A percentile compares a stretch with the other conserved stretches of the same genome.
phyloP scores from a whole-genome alignment of 2,797 vertebrate genomes.

The Leptoclinus maculatus region DNA sequence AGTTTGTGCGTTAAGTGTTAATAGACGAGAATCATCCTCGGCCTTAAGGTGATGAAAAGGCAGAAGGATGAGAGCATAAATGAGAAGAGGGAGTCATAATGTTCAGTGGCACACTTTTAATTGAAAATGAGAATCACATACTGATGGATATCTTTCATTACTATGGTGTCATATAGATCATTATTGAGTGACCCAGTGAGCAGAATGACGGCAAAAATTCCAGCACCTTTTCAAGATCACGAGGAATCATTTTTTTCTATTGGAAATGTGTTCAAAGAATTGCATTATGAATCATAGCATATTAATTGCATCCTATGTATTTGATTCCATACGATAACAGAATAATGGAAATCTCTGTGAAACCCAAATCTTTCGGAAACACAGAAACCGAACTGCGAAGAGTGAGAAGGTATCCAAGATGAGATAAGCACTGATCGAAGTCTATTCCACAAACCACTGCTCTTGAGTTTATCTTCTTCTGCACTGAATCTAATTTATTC shows the following conservation, averaged over 20 bases:
- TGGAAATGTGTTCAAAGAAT: not conserved
- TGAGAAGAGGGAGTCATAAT: constrained; percentile 47
- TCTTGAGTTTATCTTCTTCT: constrained; percentile 33
- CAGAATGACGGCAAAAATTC: not conserved
- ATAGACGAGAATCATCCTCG: constrained; percentile 50
- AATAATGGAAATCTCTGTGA: constrained; percentile 38
- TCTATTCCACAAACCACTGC: constrained; percentile 54
- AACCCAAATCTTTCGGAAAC: constrained; percentile 44
- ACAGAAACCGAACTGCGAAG: constrained; percentile 20
- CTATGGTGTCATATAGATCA: constrained; percentile 23
- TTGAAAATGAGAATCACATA: constrained; percentile 53
- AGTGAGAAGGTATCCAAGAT: constrained; percentile 29
- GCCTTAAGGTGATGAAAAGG: constrained; percentile 55
- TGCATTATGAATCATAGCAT: not conserved
- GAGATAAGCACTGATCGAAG: constrained; percentile 55
- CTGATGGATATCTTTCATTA: constrained; percentile 47
- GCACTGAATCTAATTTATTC: constrained; percentile 67
- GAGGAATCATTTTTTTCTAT: not conserved
- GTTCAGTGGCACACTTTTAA: constrained; percentile 57
- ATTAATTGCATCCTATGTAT: not conserved
- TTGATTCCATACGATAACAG: not conserved
- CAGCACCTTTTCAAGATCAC: not conserved
- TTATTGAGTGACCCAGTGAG: constrained; percentile 1
- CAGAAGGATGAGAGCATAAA: constrained; percentile 44
- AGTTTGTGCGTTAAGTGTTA: constrained; percentile 59